phyloP scores from a whole-genome alignment of 2,888 invertebrate genomes.

The Drosophila subquinaria region DNA sequence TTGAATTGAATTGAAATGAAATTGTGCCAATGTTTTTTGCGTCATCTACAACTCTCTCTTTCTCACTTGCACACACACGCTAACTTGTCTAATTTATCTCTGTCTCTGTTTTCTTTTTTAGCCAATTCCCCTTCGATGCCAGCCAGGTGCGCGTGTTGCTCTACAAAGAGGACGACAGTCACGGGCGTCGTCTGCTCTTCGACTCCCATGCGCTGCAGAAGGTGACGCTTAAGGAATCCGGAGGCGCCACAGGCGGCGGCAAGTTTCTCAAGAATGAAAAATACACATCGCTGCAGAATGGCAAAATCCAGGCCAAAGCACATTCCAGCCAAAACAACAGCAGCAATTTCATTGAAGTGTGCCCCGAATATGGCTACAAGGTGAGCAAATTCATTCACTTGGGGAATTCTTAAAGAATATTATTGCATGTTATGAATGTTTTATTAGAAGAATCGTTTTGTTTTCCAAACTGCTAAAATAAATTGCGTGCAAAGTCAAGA shows the following conservation, averaged over 20 bases:
- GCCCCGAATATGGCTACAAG: conserved; percentile 89
- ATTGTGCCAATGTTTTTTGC: conserved; percentile 30
- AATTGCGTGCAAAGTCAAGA: too few species aligned
- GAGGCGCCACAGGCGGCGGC: conserved; percentile 47
- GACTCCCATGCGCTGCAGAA: conserved; percentile 91
- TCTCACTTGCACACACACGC: not conserved
- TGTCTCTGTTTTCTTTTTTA: conserved; percentile 52
- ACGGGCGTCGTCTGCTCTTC: conserved; percentile 92
- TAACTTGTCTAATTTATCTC: not conserved
- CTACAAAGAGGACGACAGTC: conserved; percentile 94
- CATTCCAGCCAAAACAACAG: conserved; percentile 70
- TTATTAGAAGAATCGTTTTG: too few species aligned
- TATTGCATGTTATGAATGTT: too few species aligned
- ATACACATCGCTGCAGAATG: conserved; percentile 62
- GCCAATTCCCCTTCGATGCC: conserved; percentile 88
- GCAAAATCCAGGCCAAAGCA: conserved; percentile 73
- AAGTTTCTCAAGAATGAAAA: conserved; percentile 68
- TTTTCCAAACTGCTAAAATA: too few species aligned
- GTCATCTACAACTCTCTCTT: conserved; percentile 21
- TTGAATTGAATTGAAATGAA: conserved; percentile 8
- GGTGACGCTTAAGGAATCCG: conserved; percentile 85
- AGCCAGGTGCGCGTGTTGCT: conserved; percentile 92
- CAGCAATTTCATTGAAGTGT: conserved; percentile 87
- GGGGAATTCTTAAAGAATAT: too few species aligned
- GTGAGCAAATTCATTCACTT: conserved; percentile 83